Base-by-base conservation (phyloP, 2,113 vertebrate species). In the Amphiprion percula region DNA sequence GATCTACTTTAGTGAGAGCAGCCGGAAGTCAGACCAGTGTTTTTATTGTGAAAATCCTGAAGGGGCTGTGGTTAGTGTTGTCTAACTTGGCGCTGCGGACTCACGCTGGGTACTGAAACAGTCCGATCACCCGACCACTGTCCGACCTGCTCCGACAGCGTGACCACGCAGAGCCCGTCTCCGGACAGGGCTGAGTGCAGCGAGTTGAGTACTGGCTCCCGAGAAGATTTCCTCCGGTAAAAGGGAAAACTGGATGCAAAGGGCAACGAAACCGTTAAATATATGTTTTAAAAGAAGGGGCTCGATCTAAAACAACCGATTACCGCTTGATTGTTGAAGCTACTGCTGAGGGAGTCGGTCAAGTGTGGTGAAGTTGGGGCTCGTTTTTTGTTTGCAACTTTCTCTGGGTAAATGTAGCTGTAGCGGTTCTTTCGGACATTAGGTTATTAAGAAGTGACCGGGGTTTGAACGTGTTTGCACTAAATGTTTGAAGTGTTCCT, bases 1-100 rank as follows among this genome's bases (percentile, higher is more conserved):
- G 41, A 2, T 19, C 21, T 52, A 21, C n/a, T 52, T 19, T 21
- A 6, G 47, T 49, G 6, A 17, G 7, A 52, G 16, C n/a, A 2
- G 17, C 17, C 16, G 21, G 2, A n/a, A 8, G 8, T 52, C 8
- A 52, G n/a, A 52, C 17, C 17, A 52, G 6, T 19, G 6, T 7
- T 52, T 75, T 83, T 89, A 90, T 83, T 90, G 75, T 91, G 90
- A 88, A 80, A 75, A 54, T 52, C 56, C 0, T 0, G 9, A 49
- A 19, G 64, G 70, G 59, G 44, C 3, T 2, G 8, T 54, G 10
- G 3, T 26, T 46, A 41, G 1, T 6, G 28, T 41, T 2, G 0
- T 66, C 10, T 28, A 1, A 0, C 28, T 72, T 82, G 71, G 64
- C 60, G 17, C 28, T 3, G 14, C 46, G 26, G 68, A 24, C 49